Percentiles rank a stretch among this genome's conserved stretches.
These are phyloP conservation scores for Pheosia gnoma DNA, from an alignment of 2,888 invertebrate species.

Conservation along the genomic window DNA sequence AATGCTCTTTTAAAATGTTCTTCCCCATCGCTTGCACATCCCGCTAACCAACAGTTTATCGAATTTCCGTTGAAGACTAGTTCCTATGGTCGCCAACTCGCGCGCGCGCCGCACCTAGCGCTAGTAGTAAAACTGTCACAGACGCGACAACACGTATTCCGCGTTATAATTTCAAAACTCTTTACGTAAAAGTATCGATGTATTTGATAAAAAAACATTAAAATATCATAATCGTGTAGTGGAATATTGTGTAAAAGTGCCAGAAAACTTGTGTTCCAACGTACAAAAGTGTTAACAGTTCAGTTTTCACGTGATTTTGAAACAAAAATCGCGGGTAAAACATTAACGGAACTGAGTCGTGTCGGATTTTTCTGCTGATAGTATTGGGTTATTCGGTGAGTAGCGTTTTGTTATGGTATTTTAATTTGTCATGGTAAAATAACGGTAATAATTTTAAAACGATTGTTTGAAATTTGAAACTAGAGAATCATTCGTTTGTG, in stretches of 20 bases:
- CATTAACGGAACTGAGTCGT: conserved; percentile 69
- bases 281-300: conserved; percentile 36
- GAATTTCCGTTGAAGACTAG: conserved; percentile 32
- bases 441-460: conserved; percentile 41
- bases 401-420: conserved; percentile 68
- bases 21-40: neutral
- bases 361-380: conserved; percentile 65
- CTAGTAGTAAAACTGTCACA: conserved; percentile 62
- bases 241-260: conserved; percentile 60
- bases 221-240: conserved; percentile 52
- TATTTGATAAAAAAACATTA: conserved; percentile 46
- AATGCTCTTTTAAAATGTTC: neutral
- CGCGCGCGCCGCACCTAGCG: conserved; percentile 40
- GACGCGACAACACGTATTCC: conserved; percentile 28
- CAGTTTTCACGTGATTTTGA: conserved; percentile 70
- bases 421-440: conserved; percentile 56
- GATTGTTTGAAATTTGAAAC: conserved; percentile 13
- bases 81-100: conserved; percentile 41
- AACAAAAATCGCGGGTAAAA: conserved; percentile 69
- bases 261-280: conserved; percentile 44
- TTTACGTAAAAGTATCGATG: conserved; percentile 68
- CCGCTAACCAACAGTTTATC: neutral
- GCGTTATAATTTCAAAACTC: conserved; percentile 56
- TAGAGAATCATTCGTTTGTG: neutral
- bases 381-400: conserved; percentile 69